Base-by-base conservation (phyloP, 2,888 invertebrate genomes). In the Gymnocheta viridis region DNA sequence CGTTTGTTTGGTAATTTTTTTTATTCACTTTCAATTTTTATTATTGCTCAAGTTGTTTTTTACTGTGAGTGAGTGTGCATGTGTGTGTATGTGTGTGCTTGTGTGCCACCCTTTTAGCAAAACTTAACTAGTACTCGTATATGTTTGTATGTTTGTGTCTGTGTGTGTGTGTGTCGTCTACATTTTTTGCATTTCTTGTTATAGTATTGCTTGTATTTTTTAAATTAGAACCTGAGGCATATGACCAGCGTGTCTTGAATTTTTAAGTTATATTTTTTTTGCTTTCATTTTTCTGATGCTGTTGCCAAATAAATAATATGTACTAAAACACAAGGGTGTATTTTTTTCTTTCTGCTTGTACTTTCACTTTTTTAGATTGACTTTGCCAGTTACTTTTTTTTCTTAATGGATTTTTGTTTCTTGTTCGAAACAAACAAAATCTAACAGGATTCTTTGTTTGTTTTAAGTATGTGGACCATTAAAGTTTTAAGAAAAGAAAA, bases 181-280 rank as follows among this genome's bases (percentile, higher is more conserved):
- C n/a, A 44, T 64, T 58, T 78, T 78, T 79, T 69, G 38, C 69
- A 54, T 14, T 47, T 54, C 12, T 27, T 44, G 73, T 62, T 69
- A n/a, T n/a, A 64, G 76, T 77, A 60, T 73, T 67, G 66, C 51
- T 82, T 82, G 72, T 78, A 17, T 72, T 82, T 47, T 82, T 81
- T 78, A 81, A 84, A 81, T 81, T 81, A 84, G 77, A 84, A 78
- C 84, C 78, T 78, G 77, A 70, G 77, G 84, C 81, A 77, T 84
- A 78, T 84, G 84, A 74, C 84, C 84, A 84, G 81, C 84, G 84
- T 84, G 84, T 81, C 81, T 84, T 84, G 84, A 84, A 84, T 84
- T 84, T 81, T 81, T 78, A 84, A 84, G 77, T 84, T n/a, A 47
- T 64, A 73, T 64, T 74, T 70, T 58, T 49, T 56, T 4, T 4